phyloP scores from a whole-genome alignment of 2,888 invertebrate genomes.

The Horisme vitalbata region DNA sequence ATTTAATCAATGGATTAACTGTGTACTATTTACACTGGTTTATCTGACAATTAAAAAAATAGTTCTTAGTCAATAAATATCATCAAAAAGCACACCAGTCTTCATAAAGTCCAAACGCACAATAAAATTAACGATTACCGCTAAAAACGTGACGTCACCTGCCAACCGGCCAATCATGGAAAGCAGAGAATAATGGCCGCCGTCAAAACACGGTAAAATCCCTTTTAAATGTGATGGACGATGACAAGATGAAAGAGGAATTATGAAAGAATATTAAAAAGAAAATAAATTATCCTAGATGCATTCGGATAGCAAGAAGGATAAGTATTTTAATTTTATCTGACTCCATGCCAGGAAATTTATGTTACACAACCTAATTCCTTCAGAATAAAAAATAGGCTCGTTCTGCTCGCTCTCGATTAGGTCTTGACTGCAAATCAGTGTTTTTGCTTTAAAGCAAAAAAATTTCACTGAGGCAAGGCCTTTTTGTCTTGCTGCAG shows the following conservation, averaged over 20 bases:
- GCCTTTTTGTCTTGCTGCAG: no score
- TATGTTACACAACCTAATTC: not conserved
- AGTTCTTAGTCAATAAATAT: not conserved
- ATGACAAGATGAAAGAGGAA: constrained; percentile 43
- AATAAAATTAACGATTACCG: constrained; percentile 47
- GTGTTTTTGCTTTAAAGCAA: no score
- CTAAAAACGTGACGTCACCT: constrained; percentile 51
- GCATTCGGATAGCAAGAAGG: not conserved
- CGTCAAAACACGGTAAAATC: constrained; percentile 48
- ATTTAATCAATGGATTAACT: no score
- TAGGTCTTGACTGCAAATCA: no score
- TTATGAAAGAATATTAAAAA: constrained; percentile 42
- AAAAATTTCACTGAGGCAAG: no score
- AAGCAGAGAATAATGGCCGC: constrained; percentile 56
- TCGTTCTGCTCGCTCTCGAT: no score
- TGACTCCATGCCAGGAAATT: not conserved
- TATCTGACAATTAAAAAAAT: no score
- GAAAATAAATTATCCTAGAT: constrained; percentile 26
- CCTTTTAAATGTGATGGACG: constrained; percentile 50
- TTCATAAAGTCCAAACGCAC: constrained; percentile 25
- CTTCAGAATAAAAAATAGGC: not conserved
- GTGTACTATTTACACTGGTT: no score
- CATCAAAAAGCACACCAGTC: not conserved
- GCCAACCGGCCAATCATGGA: constrained; percentile 56
- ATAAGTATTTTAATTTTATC: constrained; percentile 6